phyloP scores from a whole-genome alignment of 2,888 invertebrate species.

The Drosophila falleni region DNA sequence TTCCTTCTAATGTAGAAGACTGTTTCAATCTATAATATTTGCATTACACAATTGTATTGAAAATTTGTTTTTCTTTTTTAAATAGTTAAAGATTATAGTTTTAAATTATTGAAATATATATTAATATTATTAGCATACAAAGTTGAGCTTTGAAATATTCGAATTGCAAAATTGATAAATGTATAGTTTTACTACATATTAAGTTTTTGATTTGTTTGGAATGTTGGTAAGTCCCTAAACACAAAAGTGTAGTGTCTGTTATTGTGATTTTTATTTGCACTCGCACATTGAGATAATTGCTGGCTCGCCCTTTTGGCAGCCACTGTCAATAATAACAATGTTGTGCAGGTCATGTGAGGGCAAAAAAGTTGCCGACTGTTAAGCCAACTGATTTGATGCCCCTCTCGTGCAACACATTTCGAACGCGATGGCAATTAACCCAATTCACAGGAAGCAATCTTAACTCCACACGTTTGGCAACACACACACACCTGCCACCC shows the following conservation, averaged over 20 bases:
- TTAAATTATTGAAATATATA: too few species aligned
- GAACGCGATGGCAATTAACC: slow-evolving; percentile 63
- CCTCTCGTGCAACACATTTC: slow-evolving; percentile 15
- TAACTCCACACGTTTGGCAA: not conserved
- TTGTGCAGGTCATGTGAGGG: slow-evolving; percentile 40
- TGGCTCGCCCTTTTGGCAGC: slow-evolving; percentile 13
- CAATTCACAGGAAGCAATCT: slow-evolving; percentile 51
- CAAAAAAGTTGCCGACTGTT: slow-evolving; percentile 32
- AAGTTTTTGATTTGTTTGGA: not conserved
- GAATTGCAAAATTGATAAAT: not conserved
- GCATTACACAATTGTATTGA: too few species aligned
- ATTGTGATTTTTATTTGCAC: not conserved
- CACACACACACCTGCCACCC: not conserved
- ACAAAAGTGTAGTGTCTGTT: not conserved
- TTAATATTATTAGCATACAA: too few species aligned
- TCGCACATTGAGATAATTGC: not conserved
- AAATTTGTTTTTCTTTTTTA: too few species aligned
- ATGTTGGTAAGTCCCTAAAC: not conserved
- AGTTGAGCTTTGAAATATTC: not conserved
- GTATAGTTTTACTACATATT: not conserved
- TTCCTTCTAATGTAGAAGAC: too few species aligned
- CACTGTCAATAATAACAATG: slow-evolving; percentile 39
- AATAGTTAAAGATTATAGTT: too few species aligned
- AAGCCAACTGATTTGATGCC: slow-evolving; percentile 38
- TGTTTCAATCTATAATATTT: too few species aligned